Evolutionary conservation across 2,113 vertebrate genomes (phyloP).

Genomic region (Motacilla alba): DNA sequence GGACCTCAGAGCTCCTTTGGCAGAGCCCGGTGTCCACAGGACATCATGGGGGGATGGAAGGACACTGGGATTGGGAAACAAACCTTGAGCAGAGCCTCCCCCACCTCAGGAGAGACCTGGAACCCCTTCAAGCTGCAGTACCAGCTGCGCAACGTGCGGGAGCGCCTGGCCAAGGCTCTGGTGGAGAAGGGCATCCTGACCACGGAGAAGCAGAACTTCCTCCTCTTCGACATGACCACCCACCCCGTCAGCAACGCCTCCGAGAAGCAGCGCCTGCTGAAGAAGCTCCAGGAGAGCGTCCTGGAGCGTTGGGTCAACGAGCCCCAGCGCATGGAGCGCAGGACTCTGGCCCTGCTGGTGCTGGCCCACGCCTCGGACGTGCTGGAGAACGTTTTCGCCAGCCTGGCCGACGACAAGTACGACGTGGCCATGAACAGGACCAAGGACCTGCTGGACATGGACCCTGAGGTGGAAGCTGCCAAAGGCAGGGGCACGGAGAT

Average conservation of each 20-base stretch:
- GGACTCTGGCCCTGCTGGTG: conserved; percentile 78
- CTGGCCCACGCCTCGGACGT: conserved; percentile 81
- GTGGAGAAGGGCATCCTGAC: conserved; percentile 86
- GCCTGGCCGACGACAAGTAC: conserved; percentile 76
- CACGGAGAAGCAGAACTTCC: conserved; percentile 87
- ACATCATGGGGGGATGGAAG: fast-evolving
- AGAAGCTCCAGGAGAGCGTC: conserved; percentile 76
- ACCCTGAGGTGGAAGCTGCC: conserved; percentile 76
- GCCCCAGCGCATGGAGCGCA: conserved; percentile 76
- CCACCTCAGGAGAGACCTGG: conserved; percentile 81
- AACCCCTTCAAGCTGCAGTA: conserved; percentile 87
- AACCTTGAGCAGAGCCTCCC: fast-evolving
- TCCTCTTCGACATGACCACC: conserved; percentile 87
- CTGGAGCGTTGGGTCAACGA: conserved; percentile 83
- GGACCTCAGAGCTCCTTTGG: neutral
- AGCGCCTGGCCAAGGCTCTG: conserved; percentile 82
- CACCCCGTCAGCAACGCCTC: conserved; percentile 79
- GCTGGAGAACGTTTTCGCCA: conserved; percentile 76
- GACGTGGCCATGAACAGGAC: conserved; percentile 74
- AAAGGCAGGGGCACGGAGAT: conserved; percentile 73
- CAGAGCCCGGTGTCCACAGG: neutral
- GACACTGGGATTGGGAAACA: fast-evolving
- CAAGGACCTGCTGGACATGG: conserved; percentile 76
- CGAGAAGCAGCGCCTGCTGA: conserved; percentile 81
- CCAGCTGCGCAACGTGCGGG: conserved; percentile 83